phyloP scores from a whole-genome alignment of 1,140 invertebrate genomes.

The Archivesica marissinica region DNA sequence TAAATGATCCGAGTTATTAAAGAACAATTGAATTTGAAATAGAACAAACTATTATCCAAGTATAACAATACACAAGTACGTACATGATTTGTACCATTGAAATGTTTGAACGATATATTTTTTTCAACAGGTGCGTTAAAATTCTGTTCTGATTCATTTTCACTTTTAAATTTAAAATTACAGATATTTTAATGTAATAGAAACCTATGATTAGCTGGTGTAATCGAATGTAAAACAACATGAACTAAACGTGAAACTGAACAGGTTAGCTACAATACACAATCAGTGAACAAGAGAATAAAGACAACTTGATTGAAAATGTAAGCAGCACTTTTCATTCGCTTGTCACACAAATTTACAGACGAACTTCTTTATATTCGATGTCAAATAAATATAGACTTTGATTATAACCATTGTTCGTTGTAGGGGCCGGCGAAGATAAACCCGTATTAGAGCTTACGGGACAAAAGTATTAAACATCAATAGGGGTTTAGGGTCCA shows the following conservation, averaged over 20 bases:
- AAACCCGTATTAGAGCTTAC: constrained; percentile 38
- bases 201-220: neutral
- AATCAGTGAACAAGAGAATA: neutral
- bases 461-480: constrained; percentile 53
- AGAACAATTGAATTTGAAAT: too few relatives aligned
- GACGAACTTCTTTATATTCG: constrained; percentile 29
- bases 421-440: neutral
- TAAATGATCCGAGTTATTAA: too few relatives aligned
- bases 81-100: too few relatives aligned
- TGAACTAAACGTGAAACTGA: neutral
- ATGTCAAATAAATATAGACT: constrained; percentile 51
- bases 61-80: too few relatives aligned
- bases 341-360: neutral
- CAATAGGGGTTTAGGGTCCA: constrained; percentile 46
- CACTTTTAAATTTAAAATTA: neutral
- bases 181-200: neutral
- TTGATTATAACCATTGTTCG: constrained; percentile 50
- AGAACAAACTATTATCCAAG: too few relatives aligned
- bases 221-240: constrained; percentile 12
- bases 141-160: too few relatives aligned
- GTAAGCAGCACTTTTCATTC: constrained; percentile 21
- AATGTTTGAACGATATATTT: too few relatives aligned
- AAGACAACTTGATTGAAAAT: neutral
- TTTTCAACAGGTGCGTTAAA: constrained; percentile 1
- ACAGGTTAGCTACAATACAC: too few relatives aligned